These are phyloP conservation scores for Acronicta aceris DNA, from an alignment of 2,888 invertebrate species.

Conservation along the genomic window DNA sequence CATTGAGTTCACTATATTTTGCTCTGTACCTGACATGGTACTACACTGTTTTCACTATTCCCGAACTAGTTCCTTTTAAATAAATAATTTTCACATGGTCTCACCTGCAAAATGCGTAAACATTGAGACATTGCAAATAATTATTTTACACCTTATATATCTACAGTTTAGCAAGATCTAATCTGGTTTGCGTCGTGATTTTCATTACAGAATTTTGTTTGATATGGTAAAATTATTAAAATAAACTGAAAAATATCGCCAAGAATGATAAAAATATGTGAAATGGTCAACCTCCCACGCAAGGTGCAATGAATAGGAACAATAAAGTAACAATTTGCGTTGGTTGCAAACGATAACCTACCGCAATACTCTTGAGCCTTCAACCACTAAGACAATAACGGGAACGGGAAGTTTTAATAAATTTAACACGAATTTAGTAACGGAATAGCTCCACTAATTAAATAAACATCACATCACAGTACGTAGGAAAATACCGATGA, in stretches of 20 bases:
- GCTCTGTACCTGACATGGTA: conserved; percentile 89
- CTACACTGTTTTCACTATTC: conserved; percentile 70
- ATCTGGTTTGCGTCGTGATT: conserved; percentile 41
- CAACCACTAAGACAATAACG: conserved; percentile 43
- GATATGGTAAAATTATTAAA: conserved; percentile 9
- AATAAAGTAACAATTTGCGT: conserved; percentile 64
- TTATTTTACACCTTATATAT: conserved; percentile 18
- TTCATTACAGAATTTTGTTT: conserved; percentile 4
- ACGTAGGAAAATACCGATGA: conserved; percentile 50
- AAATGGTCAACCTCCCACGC: conserved; percentile 83
- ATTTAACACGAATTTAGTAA: conserved; percentile 34
- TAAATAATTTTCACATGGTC: conserved; percentile 75
- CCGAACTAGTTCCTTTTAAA: conserved; percentile 65
- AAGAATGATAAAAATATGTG: conserved; percentile 46
- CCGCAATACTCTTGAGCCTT: conserved; percentile 69
- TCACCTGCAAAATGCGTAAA: conserved; percentile 72
- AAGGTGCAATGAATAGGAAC: conserved; percentile 72
- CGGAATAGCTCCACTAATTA: conserved; percentile 36
- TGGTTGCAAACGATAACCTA: conserved; percentile 63
- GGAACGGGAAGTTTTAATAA: conserved; percentile 29
- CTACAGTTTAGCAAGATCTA: conserved; percentile 16
- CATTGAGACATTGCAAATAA: conserved; percentile 35
- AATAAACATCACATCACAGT: conserved; percentile 52
- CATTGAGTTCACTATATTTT: conserved; percentile 86
- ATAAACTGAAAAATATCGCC: conserved; percentile 16